Evolutionary conservation across 1,140 invertebrate species (phyloP).

Genomic region (Chrysoperla carnea): DNA sequence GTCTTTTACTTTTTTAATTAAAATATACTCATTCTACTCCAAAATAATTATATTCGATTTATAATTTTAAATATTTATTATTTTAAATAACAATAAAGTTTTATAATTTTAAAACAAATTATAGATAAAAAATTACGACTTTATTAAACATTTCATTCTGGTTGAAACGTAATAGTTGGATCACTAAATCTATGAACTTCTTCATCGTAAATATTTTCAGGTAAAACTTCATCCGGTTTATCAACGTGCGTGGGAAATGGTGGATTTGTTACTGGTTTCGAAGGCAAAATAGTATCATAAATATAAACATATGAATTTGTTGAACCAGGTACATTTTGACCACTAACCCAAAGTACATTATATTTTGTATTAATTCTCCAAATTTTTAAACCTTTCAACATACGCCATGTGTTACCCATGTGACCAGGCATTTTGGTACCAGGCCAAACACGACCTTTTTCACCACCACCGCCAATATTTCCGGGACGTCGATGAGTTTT

Average conservation of each 20-base stretch:
- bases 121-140: constrained; percentile 4
- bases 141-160: constrained; percentile 19
- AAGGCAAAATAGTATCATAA: constrained; percentile 57
- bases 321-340: constrained; percentile 63
- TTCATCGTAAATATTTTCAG: constrained; percentile 54
- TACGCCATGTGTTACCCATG: constrained; percentile 76
- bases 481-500: constrained; percentile 89
- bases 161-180: constrained; percentile 44
- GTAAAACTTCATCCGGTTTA: constrained; percentile 30
- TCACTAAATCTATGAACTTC: constrained; percentile 50
- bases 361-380: constrained; percentile 84
- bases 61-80: too few relatives aligned
- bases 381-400: constrained; percentile 58
- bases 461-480: constrained; percentile 70
- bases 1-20: too few relatives aligned
- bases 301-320: constrained; percentile 65
- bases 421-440: constrained; percentile 95
- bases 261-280: constrained; percentile 36
- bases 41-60: too few relatives aligned
- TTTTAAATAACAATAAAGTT: neutral
- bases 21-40: too few relatives aligned
- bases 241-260: constrained; percentile 67
- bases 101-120: constrained; percentile 1
- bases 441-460: constrained; percentile 75
- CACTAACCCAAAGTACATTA: constrained; percentile 79